These are phyloP conservation scores for Macrotus californicus DNA, from an alignment of 2,113 vertebrate genomes.

Conservation along the genomic window DNA sequence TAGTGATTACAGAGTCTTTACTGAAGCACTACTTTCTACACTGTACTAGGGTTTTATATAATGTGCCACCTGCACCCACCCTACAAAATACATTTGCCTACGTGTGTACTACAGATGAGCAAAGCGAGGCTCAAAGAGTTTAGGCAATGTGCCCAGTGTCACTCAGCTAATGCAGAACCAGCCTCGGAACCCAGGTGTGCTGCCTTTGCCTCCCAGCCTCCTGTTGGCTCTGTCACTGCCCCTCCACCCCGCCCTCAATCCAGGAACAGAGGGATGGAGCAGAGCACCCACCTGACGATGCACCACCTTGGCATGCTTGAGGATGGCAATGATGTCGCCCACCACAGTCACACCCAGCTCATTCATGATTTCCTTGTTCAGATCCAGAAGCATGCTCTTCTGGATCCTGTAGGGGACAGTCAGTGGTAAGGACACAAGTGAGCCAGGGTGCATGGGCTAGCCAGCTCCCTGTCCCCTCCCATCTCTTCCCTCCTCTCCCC, in stretches of 20 bases:
- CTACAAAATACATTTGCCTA: neutral
- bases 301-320: slow-evolving; percentile 94
- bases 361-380: slow-evolving; percentile 96
- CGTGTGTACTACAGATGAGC: neutral
- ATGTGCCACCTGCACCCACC: neutral
- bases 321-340: slow-evolving; percentile 93
- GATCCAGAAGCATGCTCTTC: slow-evolving; percentile 95
- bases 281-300: slow-evolving; percentile 86
- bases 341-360: slow-evolving; percentile 93
- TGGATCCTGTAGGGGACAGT: slow-evolving; percentile 83
- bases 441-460: neutral
- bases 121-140: neutral
- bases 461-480: neutral
- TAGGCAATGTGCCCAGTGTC: neutral
- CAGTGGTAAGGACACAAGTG: neutral
- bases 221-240: too few relatives aligned
- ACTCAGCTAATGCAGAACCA: neutral
- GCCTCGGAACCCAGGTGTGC: neutral
- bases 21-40: neutral
- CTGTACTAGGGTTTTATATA: neutral
- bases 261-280: neutral
- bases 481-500: neutral
- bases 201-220: neutral
- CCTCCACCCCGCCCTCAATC: neutral
- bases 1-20: neutral